Conservation (phyloP, 2,113 vertebrate species). For the Pan paniscus region DNA sequence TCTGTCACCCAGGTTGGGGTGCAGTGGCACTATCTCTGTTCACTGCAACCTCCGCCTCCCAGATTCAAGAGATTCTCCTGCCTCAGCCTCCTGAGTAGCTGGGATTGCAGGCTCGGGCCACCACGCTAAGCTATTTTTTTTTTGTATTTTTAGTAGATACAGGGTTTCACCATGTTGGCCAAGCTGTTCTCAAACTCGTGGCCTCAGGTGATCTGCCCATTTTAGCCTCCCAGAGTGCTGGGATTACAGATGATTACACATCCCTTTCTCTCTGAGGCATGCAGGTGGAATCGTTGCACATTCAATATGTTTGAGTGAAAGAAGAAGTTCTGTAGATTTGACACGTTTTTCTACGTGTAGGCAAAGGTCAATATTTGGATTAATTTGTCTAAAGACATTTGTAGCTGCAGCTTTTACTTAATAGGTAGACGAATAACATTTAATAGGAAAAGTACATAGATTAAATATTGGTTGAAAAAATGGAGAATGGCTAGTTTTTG, state of each 20-base stretch:
- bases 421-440: constrained; percentile 75
- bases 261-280: constrained; percentile 10
- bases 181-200: too few relatives aligned
- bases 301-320: constrained; percentile 54
- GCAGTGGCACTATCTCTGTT: too few relatives aligned
- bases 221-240: too few relatives aligned
- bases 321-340: constrained; percentile 55
- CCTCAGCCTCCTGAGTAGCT: too few relatives aligned
- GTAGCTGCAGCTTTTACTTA: constrained; percentile 68
- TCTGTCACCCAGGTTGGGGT: too few relatives aligned
- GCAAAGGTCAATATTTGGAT: constrained; percentile 76
- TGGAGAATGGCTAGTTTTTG: constrained; percentile 83
- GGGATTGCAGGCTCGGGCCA: too few relatives aligned
- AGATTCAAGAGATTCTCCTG: too few relatives aligned
- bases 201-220: too few relatives aligned
- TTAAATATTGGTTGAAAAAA: constrained; percentile 81
- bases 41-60: too few relatives aligned
- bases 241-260: not conserved
- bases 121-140: too few relatives aligned
- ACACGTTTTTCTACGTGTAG: constrained; percentile 49
- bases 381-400: constrained; percentile 74
- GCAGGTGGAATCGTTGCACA: not conserved
- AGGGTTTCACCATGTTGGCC: too few relatives aligned
- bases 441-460: constrained; percentile 76
- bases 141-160: too few relatives aligned